phyloP scores from a whole-genome alignment of 1,140 invertebrate genomes.

The Leguminivora glycinivorella region DNA sequence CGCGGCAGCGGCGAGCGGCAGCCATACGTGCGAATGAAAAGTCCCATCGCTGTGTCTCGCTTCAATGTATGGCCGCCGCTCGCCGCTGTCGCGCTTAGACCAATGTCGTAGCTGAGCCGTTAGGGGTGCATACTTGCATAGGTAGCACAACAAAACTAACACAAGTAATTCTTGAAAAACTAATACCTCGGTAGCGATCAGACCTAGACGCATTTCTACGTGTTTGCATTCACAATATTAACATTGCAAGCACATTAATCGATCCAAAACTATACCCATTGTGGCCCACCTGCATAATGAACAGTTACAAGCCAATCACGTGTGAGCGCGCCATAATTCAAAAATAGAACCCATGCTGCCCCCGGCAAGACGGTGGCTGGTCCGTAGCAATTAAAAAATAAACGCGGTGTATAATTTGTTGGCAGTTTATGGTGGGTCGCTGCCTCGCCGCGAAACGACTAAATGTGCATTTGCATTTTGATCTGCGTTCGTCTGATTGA shows the following conservation, averaged over 20 bases:
- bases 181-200: no score
- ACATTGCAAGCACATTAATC: constrained; percentile 4
- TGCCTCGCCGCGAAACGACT: constrained; percentile 56
- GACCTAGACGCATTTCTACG: neutral
- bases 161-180: no score
- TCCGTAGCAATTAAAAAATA: constrained; percentile 75
- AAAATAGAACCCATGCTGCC: constrained; percentile 65
- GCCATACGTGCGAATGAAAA: no score
- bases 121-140: no score
- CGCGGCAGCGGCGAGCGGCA: no score
- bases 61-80: no score
- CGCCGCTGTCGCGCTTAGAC: no score
- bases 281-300: constrained; percentile 13
- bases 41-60: no score
- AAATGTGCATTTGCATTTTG: constrained; percentile 68
- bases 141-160: no score
- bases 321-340: constrained; percentile 72
- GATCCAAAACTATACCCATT: neutral
- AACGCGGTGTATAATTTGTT: constrained; percentile 73
- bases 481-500: constrained; percentile 70
- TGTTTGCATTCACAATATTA: neutral
- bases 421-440: constrained; percentile 59
- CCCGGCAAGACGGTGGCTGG: constrained; percentile 70
- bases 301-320: constrained; percentile 63
- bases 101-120: no score